phyloP scores from a whole-genome alignment of 2,113 vertebrate genomes.

The Nycticebus coucang region DNA sequence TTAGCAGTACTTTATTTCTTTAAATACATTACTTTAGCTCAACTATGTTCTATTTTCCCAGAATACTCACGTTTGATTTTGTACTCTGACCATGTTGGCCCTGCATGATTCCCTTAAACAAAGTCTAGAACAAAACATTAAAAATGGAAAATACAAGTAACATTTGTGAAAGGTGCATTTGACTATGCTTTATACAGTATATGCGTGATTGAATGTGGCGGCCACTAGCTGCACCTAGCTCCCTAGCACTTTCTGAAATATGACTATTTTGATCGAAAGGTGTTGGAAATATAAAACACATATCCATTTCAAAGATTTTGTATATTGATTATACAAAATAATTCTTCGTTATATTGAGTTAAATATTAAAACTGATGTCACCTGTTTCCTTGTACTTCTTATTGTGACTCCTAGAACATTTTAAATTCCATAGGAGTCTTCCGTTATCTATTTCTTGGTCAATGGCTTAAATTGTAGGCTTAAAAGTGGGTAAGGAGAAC shows the following conservation, averaged over 20 bases:
- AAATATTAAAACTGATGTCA: background rate
- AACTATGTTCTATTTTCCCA: background rate
- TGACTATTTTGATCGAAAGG: background rate
- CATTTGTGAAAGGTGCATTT: background rate
- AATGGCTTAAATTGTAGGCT: background rate
- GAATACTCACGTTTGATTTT: background rate
- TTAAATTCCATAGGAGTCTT: background rate
- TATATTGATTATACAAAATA: background rate
- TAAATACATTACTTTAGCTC: background rate
- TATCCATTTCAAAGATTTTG: background rate
- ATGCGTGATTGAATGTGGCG: background rate
- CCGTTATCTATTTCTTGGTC: background rate
- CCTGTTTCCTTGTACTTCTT: background rate
- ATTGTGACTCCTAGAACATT: background rate
- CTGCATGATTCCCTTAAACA: background rate
- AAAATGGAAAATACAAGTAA: background rate
- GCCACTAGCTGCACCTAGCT: background rate
- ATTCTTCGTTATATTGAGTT: background rate
- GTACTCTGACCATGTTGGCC: background rate
- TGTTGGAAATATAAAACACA: background rate
- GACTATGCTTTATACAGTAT: background rate
- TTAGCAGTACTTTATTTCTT: background rate
- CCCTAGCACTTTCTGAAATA: background rate
- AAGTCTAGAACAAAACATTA: background rate
- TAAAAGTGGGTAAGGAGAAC: background rate